phyloP scores from a whole-genome alignment of 2,797 vertebrate species.

The Pangasius mekongensis region DNA sequence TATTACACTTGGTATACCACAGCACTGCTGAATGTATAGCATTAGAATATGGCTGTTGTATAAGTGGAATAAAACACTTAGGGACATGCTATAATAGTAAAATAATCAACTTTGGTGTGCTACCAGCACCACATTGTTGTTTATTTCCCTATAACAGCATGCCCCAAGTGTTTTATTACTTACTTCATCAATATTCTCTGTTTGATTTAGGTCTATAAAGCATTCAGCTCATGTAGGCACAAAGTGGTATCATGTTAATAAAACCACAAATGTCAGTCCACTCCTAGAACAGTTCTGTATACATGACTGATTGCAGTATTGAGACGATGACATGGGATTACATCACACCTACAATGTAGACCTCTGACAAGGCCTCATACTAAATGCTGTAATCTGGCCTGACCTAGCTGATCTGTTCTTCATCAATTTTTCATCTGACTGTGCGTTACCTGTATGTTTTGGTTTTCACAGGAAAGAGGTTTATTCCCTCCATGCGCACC shows the following conservation, averaged over 20 bases:
- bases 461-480: slow-evolving; percentile 65
- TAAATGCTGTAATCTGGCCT: neutral
- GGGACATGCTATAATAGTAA: neutral
- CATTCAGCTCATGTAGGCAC: neutral
- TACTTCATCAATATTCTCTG: neutral
- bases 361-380: neutral
- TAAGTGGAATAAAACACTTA: neutral
- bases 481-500: slow-evolving; percentile 79
- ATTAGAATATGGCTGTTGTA: neutral
- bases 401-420: neutral
- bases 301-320: neutral
- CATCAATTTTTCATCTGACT: neutral
- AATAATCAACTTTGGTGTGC: neutral
- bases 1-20: neutral
- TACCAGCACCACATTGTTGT: neutral
- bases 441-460: slow-evolving; percentile 76
- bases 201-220: neutral
- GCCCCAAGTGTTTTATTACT: neutral
- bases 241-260: neutral
- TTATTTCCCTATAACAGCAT: too few relatives aligned
- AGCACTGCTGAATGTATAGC: neutral
- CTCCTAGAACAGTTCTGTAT: neutral
- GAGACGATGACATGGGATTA: neutral
- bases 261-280: neutral
- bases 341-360: neutral